Evolutionary conservation across 2,888 invertebrate genomes (phyloP).

Genomic region (Cosmia pyralina): DNA sequence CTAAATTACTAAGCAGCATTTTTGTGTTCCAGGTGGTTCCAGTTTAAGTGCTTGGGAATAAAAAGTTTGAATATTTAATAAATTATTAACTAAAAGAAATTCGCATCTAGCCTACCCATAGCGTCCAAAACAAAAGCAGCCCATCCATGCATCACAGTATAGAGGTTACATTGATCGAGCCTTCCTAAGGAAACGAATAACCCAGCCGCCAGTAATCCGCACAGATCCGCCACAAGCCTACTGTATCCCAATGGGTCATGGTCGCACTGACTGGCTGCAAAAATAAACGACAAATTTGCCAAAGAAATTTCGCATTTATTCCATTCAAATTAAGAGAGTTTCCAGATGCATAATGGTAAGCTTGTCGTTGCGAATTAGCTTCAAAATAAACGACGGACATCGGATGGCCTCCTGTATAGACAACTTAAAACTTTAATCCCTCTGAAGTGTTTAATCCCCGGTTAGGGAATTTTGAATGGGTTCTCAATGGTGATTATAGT

Average conservation of each 20-base stretch:
- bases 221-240: slow-evolving; percentile 72
- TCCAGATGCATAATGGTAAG: neutral
- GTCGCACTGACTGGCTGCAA: slow-evolving; percentile 50
- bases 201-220: slow-evolving; percentile 71
- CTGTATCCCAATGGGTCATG: slow-evolving; percentile 65
- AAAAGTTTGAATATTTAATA: neutral
- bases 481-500: slow-evolving; percentile 39
- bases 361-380: slow-evolving; percentile 46
- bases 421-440: slow-evolving; percentile 72
- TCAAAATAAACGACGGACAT: slow-evolving; percentile 56
- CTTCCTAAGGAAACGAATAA: slow-evolving; percentile 62
- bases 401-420: slow-evolving; percentile 55
- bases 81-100: neutral
- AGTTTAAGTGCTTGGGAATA: too few relatives aligned
- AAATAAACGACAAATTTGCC: slow-evolving; percentile 6
- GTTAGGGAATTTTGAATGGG: slow-evolving; percentile 63
- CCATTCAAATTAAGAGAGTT: slow-evolving; percentile 27
- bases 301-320: slow-evolving; percentile 44
- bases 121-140: slow-evolving; percentile 12
- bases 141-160: slow-evolving; percentile 48
- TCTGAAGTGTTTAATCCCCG: slow-evolving; percentile 66
- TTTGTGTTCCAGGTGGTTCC: neutral
- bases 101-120: neutral
- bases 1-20: neutral
- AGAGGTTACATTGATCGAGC: slow-evolving; percentile 61